Percentiles rank a stretch among this genome's conserved stretches.
Evolutionary conservation across 2,113 vertebrate species (phyloP).

Genomic region (Xiphias gladius): DNA sequence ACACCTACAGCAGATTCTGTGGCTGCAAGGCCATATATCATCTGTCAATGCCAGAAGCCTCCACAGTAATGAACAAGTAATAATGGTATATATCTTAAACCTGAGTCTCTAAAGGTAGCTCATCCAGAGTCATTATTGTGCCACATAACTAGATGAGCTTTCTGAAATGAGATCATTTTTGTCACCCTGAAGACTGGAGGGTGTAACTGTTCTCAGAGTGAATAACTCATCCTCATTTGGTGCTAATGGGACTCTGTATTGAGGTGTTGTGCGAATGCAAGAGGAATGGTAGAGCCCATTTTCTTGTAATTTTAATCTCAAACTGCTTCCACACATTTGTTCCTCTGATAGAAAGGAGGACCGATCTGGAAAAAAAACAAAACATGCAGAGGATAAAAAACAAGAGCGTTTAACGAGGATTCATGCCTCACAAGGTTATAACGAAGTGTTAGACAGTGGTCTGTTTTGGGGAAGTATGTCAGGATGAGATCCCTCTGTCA

Average conservation of each 20-base stretch:
- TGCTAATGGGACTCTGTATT: constrained; percentile 71
- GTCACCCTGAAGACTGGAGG: constrained; percentile 71
- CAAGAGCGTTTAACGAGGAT: constrained; percentile 67
- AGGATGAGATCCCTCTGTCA: constrained; percentile 61
- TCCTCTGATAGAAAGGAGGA: constrained; percentile 34
- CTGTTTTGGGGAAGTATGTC: constrained; percentile 52
- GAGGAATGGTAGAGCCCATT: constrained; percentile 66
- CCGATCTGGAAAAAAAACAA: constrained; percentile 23
- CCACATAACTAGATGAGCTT: constrained; percentile 76
- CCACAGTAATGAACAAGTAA: constrained; percentile 76
- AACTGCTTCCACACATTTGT: constrained; percentile 76
- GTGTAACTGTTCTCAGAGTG: constrained; percentile 63
- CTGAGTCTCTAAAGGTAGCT: constrained; percentile 72
- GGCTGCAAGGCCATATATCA: constrained; percentile 65
- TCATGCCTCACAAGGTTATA: constrained; percentile 51
- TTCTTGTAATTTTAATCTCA: constrained; percentile 70
- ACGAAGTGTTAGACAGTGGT: constrained; percentile 28
- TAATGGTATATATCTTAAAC: constrained; percentile 74
- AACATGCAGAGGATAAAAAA: constrained; percentile 21
- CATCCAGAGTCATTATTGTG: constrained; percentile 74
- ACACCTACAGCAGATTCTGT: constrained; percentile 61
- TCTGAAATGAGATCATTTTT: constrained; percentile 75
- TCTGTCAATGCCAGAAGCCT: constrained; percentile 67
- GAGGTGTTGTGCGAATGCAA: constrained; percentile 69
- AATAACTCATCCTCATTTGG: constrained; percentile 75